These are phyloP conservation scores for Pseudococcus jackbeardsleyi DNA, from an alignment of 2,888 invertebrate genomes.

Conservation along the genomic window DNA sequence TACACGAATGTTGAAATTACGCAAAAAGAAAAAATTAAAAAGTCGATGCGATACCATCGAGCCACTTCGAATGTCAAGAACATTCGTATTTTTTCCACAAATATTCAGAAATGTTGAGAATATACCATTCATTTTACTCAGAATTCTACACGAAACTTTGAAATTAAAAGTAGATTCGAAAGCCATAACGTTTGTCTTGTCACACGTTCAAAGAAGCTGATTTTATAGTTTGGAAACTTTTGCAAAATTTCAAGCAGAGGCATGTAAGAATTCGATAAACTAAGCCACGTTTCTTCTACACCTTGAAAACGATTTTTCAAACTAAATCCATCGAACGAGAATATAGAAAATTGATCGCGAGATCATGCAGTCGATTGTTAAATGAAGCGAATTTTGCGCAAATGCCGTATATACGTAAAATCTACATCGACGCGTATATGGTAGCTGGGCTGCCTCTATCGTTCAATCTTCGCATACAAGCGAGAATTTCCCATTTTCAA, in stretches of 20 bases:
- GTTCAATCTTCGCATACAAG: background rate
- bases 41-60: background rate
- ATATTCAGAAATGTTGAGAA: background rate
- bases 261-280: background rate
- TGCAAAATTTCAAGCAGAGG: background rate
- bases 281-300: background rate
- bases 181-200: too few species aligned
- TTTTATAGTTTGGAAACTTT: background rate
- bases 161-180: too few species aligned
- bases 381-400: background rate
- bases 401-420: background rate
- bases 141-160: background rate
- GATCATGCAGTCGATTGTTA: background rate
- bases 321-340: background rate
- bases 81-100: background rate
- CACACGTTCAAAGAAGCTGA: background rate
- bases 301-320: background rate
- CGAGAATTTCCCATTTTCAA: background rate
- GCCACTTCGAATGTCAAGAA: background rate
- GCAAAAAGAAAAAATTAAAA: background rate
- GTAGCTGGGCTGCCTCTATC: background rate
- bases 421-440: background rate
- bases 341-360: background rate
- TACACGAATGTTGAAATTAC: too few species aligned
- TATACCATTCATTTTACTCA: background rate